Evolutionary conservation across 2,797 vertebrate genomes (phyloP).

Genomic region (Cyprinella venusta): DNA sequence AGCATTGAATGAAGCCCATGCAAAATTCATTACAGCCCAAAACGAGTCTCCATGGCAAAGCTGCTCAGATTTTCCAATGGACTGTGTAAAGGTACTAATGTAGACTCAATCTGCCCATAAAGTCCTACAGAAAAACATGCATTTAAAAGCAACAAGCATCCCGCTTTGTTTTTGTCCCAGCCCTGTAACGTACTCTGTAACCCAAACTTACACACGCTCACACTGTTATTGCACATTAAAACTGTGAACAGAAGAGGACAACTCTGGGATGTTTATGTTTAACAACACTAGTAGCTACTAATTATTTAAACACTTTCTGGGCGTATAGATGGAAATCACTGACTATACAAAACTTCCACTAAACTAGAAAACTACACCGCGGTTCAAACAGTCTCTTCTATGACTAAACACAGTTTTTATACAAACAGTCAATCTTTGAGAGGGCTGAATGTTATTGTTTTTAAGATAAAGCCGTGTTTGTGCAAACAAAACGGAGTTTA

Average conservation of each 20-base stretch:
- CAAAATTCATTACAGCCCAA: slow-evolving; percentile 23
- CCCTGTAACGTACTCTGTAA: background rate
- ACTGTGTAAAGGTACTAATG: background rate
- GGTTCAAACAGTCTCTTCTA: background rate
- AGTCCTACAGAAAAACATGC: background rate
- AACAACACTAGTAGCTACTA: too few species aligned
- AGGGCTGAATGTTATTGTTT: background rate
- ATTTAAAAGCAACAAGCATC: slow-evolving; percentile 39
- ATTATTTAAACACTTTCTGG: background rate
- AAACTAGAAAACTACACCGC: slow-evolving; percentile 35
- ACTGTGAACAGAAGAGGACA: background rate
- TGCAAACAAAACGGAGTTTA: background rate
- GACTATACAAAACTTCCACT: slow-evolving; percentile 30
- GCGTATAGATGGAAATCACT: background rate
- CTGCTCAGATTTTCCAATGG: background rate
- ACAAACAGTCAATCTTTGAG: background rate
- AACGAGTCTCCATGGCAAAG: slow-evolving; percentile 13
- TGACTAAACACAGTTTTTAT: background rate
- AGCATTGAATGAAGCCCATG: background rate
- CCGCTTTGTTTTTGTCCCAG: slow-evolving; percentile 20
- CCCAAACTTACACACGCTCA: background rate
- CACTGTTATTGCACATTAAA: background rate
- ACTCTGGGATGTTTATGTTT: background rate
- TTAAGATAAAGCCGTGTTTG: background rate
- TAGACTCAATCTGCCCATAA: slow-evolving; percentile 5